These are phyloP conservation scores for Meiosimyza platycephala DNA, from an alignment of 2,888 invertebrate genomes.

Conservation along the genomic window DNA sequence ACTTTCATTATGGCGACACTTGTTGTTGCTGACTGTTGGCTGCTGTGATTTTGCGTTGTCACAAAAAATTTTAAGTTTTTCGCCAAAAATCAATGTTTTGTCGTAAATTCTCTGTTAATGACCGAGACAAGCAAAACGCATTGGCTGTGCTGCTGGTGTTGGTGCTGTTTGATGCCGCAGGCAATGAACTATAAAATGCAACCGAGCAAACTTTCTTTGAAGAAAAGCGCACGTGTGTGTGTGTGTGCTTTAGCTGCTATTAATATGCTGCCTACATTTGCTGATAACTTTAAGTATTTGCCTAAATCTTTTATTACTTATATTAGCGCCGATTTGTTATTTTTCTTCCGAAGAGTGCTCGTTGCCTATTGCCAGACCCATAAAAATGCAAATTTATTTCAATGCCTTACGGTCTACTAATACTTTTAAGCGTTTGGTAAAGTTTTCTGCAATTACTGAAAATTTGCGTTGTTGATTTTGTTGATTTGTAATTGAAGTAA, in stretches of 20 bases:
- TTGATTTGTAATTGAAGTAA: no score
- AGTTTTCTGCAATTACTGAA: no score
- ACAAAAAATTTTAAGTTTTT: neutral
- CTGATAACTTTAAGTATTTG: neutral
- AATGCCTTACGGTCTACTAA: no score
- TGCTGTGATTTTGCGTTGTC: neutral
- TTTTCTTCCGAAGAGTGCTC: no score
- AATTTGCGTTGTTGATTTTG: no score
- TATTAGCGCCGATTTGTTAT: no score
- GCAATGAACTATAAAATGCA: conserved; percentile 7
- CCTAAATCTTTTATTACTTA: no score
- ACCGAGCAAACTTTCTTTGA: conserved; percentile 1
- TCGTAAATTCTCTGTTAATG: neutral
- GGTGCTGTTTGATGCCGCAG: neutral
- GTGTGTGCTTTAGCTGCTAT: neutral
- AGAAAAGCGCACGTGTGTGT: neutral
- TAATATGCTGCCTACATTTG: neutral
- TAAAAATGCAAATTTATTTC: no score
- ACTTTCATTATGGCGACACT: neutral
- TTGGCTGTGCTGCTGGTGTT: neutral
- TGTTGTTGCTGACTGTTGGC: no score
- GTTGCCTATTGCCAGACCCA: no score
- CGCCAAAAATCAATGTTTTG: conserved; percentile 9
- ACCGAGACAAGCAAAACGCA: conserved; percentile 8
- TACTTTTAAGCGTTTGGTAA: no score